Base-by-base conservation (phyloP, 2,797 vertebrate species). In the Helarctos malayanus region DNA sequence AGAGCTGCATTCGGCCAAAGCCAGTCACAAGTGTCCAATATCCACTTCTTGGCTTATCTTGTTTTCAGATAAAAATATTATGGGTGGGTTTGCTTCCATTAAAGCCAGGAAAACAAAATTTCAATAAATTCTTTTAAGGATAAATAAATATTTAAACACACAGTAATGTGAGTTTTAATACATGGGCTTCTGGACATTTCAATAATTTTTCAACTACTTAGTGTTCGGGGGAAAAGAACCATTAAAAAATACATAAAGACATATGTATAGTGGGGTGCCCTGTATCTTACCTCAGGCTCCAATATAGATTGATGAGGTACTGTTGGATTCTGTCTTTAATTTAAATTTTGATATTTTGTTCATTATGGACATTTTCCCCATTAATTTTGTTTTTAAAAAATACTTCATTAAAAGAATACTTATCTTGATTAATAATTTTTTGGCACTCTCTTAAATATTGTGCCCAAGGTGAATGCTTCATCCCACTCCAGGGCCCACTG, bases 21-120 rank as follows among this genome's bases (percentile, higher is more conserved):
- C 56, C 41, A 18, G 35, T 61, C 59, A 41, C 49, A 89, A 25
- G 52, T 68, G 59, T 84, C 87, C 63, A 59, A 19, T 49, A 57
- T 78, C 29, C n/a, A 19, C 61, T 56, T 93, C 61, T 83, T 79
- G 94, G 41, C 41, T 82, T 80, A n/a, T 83, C 71, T 87, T 41
- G 29, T 57, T 78, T 94, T 80, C 57, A 76, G 57, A 52, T 56
- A 47, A 78, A 96, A 91, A 69, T 45, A 52, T 3, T 63, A 27
- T n/a, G 61, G 52, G 68, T 76, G 57, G 23, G 18, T 85, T 93
- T 84, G 49, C 45, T 71, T 93, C 71, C 88, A 27, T 49, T n/a
- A 56, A 93, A 93, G 21, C 47, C 45, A 91, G 59, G 45, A 57
- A 80, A 69, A 16, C 86, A 76, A 49, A 90, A 68, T 57, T 71